A percentile compares a stretch with the other conserved stretches of the same genome.
These are phyloP conservation scores for Nemurella pictetii DNA, from an alignment of 2,888 invertebrate genomes.

Conservation along the genomic window DNA sequence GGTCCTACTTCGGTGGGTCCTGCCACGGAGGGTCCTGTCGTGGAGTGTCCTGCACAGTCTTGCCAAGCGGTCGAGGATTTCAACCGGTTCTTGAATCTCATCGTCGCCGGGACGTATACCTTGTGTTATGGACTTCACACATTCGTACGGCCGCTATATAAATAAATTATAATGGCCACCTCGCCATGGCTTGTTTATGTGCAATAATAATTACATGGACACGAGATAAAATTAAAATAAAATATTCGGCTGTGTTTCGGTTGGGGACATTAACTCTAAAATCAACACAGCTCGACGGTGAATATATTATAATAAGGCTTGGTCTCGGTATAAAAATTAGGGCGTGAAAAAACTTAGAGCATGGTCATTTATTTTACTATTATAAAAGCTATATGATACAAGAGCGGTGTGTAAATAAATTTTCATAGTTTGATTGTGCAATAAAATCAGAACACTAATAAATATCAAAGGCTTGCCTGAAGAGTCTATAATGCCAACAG, in stretches of 20 bases:
- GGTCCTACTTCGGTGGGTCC: neutral
- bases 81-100: conserved; percentile 9
- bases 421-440: conserved; percentile 19
- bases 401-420: conserved; percentile 6
- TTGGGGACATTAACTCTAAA: conserved; percentile 26
- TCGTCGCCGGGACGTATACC: neutral
- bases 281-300: neutral
- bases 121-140: neutral
- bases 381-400: neutral
- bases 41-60: too few relatives aligned
- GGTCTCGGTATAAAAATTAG: conserved; percentile 24
- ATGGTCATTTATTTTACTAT: conserved; percentile 5
- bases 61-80: neutral
- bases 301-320: conserved; percentile 16
- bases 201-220: conserved; percentile 27
- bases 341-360: conserved; percentile 18
- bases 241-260: conserved; percentile 2
- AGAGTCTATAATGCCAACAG: neutral
- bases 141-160: neutral
- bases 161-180: conserved; percentile 15
- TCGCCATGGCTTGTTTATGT: conserved; percentile 20
- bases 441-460: conserved; percentile 19
- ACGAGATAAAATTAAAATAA: conserved; percentile 28
- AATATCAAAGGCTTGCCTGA: neutral
- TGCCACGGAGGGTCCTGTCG: too few relatives aligned